Evolutionary conservation across 2,888 invertebrate genomes (phyloP), one percentile per base, ranked within the genome.

Genomic region (Drosophila mulleri): DNA sequence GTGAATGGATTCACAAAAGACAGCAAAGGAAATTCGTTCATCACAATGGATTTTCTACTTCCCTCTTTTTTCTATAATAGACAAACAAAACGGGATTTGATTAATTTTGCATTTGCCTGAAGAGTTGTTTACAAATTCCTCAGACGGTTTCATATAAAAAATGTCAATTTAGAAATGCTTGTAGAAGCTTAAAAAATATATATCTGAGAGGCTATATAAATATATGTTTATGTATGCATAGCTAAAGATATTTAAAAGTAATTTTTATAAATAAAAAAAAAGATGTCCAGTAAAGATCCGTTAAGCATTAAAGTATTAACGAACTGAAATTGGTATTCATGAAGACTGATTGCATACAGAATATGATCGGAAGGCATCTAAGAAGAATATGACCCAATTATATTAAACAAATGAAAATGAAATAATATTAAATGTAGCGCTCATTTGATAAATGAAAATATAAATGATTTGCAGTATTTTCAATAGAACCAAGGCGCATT

Each of bases 1-100:
- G 39, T 29, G 50, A 89, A 89, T 84, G 73, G 68, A 48, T 53
- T 58, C 35, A 84, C 86, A 89, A 83, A 75, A 72, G 65, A 14
- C 57, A 41, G 54, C 59, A 8, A 61, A 80, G 71, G 67, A 83
- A 75, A 78, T 59, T 67, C 41, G 47, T 62, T 48, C 18, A 23
- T 37, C 41, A 71, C 75, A 80, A 88, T 88, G 74, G 60, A 65
- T 68, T 77, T 70, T 80, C 77, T 63, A 63, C 50, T 5, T 32
- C 29, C 32, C 8, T 20, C n/a, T n/a, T 29, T 44, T 29, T 41
- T 52, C 62, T 35, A 73, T 65, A 72, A 80, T 76, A 67, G 83
- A 65, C 41, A 11, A 39, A 45, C 26, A 37, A 72, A 65, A 86
- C 69, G 67, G 70, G 70, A 80, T 80, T 85, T 77, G 63, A 67